Evolutionary conservation across 2,113 vertebrate species (phyloP), one percentile per base, ranked within the genome.

Genomic region (Centropristis striata): DNA sequence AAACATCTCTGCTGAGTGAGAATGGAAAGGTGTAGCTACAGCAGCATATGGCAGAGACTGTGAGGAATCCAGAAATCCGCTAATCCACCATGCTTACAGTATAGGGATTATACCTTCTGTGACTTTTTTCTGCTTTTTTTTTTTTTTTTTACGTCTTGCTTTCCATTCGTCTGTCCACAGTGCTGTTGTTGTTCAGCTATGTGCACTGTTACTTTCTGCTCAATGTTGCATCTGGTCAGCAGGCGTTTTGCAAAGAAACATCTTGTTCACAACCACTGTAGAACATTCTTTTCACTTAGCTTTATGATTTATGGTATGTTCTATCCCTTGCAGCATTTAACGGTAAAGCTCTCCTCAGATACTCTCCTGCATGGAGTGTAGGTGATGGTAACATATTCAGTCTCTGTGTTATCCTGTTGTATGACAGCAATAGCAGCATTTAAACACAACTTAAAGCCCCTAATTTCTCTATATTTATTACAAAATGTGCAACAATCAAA

Each of bases 61-160:
- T 75, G 76, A 67, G 53, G 70, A 79, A 83, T 81, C 49, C 81
- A 86, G 82, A 90, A 87, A 87, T 84, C 87, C 72, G 8, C 83
- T 92, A 91, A 92, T 89, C 86, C 86, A 84, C 36, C 85, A 5
- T 59, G 44, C 28, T 39, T 76, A n/a, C 60, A 20, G 57, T 46
- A 57, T 0, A 51, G 75, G 86, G 84, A 90, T 90, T 88, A 82
- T 66, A 57, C 50, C 37, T 54, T 86, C 68, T 42, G 42, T 63
- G 78, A 86, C 59, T 78, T 32, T 32, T 83, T 71, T 49, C 53
- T 41, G 85, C 59, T 78, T 32, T 32, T 83, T 71, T 49, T 55
- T 41, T 64, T 51, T 63, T 54, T 83, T 64, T 83, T 77, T 60
- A 68, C 8, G 5, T 82, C 16, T 55, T 21, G 59, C 75, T 70